Evolutionary conservation across 2,888 invertebrate species (phyloP), one percentile per base, ranked within the genome.

Genomic region (Linnaemya tessellans): DNA sequence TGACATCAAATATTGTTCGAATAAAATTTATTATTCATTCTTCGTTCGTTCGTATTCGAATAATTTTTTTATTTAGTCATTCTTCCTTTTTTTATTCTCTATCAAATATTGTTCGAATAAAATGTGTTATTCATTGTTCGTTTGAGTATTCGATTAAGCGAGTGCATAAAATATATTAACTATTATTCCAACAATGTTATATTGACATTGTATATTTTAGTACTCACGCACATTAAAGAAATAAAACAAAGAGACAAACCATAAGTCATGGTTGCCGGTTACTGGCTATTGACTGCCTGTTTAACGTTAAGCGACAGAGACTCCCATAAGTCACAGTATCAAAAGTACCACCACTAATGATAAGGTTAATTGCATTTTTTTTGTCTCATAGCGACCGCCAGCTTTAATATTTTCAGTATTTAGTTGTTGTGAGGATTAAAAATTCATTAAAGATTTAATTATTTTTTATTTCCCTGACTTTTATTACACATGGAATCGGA

Each of bases 331-430:
- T 80, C 84, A 68, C 68, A 70, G 62, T 43, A 43, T 51, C 79
- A 70, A 54, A 54, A 60, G 58, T 58, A 43, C 41, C 49, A 60
- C 49, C 67, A n/a, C n/a, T n/a, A 58, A 64, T 64, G 73, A 78
- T 74, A 70, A 74, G 73, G 73, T 81, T 81, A 84, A 81, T 78
- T 81, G 73, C 71, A 58, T 77, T 68, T 74, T 62, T 22, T n/a
- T n/a, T n/a, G 49, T 62, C 15, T 41, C 4, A 11, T 49, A 67
- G 43, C 74, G 84, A 74, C 84, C 74, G 84, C 70, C 84, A 80
- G 78, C 79, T 79, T 74, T 79, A 79, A 67, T 70, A 64, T 46
- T 62, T 64, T 2, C 8, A 25, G 84, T 65, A 54, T 62, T 67
- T 46, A 49, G 46, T 67, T 71, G 60, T 60, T 70, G 62, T 46